phyloP scores from a whole-genome alignment of 2,888 invertebrate species.

The Heliconius charithonia region DNA sequence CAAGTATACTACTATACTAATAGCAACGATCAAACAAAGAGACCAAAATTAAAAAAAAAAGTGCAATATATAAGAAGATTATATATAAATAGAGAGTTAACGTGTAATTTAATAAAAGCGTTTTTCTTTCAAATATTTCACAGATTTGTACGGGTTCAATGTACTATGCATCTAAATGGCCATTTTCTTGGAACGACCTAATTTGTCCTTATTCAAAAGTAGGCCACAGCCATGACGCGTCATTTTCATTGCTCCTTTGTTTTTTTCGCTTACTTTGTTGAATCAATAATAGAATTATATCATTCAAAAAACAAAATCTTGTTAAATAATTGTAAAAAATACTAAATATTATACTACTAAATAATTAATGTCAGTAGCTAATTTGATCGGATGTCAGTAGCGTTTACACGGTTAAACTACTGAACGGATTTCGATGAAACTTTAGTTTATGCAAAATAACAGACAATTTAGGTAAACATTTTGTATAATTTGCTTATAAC shows the following conservation, averaged over 20 bases:
- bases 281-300: neutral
- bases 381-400: no score
- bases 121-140: slow-evolving; percentile 5
- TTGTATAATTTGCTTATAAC: no score
- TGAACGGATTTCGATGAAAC: no score
- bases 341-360: no score
- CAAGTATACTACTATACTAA: no score
- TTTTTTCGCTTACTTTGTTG: slow-evolving; percentile 21
- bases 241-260: slow-evolving; percentile 46
- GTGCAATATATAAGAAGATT: neutral
- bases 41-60: neutral
- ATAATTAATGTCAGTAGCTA: no score
- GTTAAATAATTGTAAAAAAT: no score
- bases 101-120: neutral
- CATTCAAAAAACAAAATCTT: neutral
- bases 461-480: no score
- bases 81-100: neutral
- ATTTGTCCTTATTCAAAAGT: slow-evolving; percentile 56
- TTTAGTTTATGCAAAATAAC: no score
- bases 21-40: no score
- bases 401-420: no score
- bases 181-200: slow-evolving; percentile 58
- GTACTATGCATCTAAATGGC: slow-evolving; percentile 60
- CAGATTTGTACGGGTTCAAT: slow-evolving; percentile 31
- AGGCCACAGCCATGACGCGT: slow-evolving; percentile 56